Conservation (phyloP, 2,113 vertebrate genomes). For the Rhombomys opimus region DNA sequence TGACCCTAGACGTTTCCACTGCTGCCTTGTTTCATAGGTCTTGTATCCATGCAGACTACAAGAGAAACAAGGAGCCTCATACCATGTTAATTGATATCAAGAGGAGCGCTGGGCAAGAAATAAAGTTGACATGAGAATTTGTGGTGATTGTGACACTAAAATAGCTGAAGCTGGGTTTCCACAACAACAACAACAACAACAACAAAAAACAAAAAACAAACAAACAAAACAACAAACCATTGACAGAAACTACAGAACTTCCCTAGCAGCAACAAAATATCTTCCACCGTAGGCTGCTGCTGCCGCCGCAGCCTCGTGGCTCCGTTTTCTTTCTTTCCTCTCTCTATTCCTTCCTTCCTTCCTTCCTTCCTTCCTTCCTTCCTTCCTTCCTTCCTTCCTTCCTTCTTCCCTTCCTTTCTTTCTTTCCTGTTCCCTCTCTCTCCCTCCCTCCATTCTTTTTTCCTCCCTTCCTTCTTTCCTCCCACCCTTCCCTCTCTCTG, state of each 20-base stretch:
- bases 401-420: neutral
- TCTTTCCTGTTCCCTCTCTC: neutral
- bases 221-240: too few relatives aligned
- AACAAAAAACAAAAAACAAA: too few relatives aligned
- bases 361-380: neutral
- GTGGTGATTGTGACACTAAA: neutral
- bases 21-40: neutral
- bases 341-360: neutral
- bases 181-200: neutral
- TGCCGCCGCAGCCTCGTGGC: too few relatives aligned
- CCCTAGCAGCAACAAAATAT: neutral
- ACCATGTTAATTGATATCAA: neutral
- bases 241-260: neutral
- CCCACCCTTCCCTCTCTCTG: neutral
- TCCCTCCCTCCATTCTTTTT: too few relatives aligned
- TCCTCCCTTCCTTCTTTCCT: too few relatives aligned
- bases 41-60: neutral
- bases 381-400: neutral
- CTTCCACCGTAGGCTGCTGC: neutral
- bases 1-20: neutral
- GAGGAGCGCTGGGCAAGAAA: neutral
- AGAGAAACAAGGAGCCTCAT: neutral
- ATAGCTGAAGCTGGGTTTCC: neutral
- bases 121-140: neutral
- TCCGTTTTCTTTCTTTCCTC: too few relatives aligned